Evolutionary conservation across 2,797 vertebrate genomes (phyloP).

Genomic region (Silurus aristotelis): DNA sequence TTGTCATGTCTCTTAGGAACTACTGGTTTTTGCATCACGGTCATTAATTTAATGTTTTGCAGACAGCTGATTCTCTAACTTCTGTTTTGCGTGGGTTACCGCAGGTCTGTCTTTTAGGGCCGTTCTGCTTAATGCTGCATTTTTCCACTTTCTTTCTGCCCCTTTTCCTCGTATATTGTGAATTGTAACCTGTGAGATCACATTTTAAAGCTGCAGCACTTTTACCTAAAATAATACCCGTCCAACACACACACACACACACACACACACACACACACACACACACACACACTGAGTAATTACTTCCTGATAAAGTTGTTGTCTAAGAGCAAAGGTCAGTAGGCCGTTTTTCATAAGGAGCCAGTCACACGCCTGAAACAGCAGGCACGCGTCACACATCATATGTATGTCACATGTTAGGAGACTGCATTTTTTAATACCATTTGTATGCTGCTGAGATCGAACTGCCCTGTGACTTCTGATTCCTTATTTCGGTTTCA

Average conservation of each 20-base stretch:
- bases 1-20: not conserved
- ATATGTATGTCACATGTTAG: not conserved
- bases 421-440: too few relatives aligned
- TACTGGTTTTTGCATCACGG: not conserved
- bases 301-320: slow-evolving; percentile 15
- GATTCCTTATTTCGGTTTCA: not conserved
- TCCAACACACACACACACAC: not conserved
- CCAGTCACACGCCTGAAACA: not conserved
- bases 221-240: not conserved
- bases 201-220: not conserved
- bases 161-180: slow-evolving; percentile 51
- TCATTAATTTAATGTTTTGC: not conserved
- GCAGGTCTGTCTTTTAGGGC: not conserved
- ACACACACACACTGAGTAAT: not conserved
- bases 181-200: not conserved
- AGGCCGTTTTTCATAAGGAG: not conserved
- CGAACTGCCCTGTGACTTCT: not conserved
- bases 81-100: not conserved
- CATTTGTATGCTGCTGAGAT: not conserved
- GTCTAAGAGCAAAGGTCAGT: slow-evolving; percentile 19
- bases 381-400: not conserved
- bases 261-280: not conserved
- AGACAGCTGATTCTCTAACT: slow-evolving; percentile 7
- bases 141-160: slow-evolving; percentile 49
- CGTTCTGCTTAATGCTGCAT: slow-evolving; percentile 12